phyloP scores from a whole-genome alignment of 2,888 invertebrate species.

The Perithous albicinctus region DNA sequence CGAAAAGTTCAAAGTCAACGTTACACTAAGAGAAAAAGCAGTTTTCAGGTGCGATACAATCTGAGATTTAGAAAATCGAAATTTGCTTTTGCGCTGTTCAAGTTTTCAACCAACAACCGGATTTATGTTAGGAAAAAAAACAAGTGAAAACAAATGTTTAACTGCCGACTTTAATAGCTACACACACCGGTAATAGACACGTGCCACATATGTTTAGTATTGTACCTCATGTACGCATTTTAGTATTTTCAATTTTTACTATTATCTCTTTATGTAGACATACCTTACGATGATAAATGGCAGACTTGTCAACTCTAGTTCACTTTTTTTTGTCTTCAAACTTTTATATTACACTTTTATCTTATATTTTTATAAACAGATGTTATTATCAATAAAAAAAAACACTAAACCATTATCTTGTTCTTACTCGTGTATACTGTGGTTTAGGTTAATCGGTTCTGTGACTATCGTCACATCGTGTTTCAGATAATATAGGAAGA shows the following conservation, averaged over 20 bases:
- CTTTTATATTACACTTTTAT: neutral
- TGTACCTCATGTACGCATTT: neutral
- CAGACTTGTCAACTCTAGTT: neutral
- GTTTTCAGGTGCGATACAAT: neutral
- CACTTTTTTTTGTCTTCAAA: neutral
- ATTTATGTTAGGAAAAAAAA: neutral
- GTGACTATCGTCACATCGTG: neutral
- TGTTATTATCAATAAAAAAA: neutral
- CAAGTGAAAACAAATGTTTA: neutral
- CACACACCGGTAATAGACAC: neutral
- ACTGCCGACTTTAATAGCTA: neutral
- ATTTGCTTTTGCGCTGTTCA: neutral
- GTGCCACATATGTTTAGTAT: neutral
- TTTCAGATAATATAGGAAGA: neutral
- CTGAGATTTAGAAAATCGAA: neutral
- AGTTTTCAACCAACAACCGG: neutral
- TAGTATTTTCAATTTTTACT: neutral
- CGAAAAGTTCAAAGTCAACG: constrained; percentile 45
- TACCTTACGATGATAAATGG: neutral
- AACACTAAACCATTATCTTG: neutral
- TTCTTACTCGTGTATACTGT: neutral
- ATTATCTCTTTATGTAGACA: neutral
- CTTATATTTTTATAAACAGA: neutral
- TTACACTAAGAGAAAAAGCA: neutral
- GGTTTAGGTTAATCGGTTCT: neutral